Evolutionary conservation across 2,888 invertebrate species (phyloP).

Genomic region (Iselma pallidipennis): DNA sequence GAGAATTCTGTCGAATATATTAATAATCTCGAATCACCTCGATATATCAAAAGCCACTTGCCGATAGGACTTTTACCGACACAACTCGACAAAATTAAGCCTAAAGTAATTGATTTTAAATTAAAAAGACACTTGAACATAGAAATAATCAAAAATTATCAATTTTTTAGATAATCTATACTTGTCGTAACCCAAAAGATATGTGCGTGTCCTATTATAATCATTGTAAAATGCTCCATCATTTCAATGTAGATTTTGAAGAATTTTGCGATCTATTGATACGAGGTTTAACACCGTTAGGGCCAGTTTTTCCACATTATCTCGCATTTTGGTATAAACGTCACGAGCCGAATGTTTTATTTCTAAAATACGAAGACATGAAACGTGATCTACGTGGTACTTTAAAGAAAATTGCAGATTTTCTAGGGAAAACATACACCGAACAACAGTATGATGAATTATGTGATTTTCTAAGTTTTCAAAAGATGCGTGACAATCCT

Average conservation of each 20-base stretch:
- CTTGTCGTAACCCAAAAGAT: conserved; percentile 88
- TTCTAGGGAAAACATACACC: conserved; percentile 68
- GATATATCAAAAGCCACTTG: conserved; percentile 76
- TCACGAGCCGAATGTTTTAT: conserved; percentile 72
- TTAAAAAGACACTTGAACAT: background rate
- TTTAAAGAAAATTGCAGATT: conserved; percentile 66
- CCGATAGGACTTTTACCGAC: conserved; percentile 72
- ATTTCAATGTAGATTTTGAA: conserved; percentile 63
- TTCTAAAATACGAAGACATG: conserved; percentile 84
- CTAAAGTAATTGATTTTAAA: conserved; percentile 63
- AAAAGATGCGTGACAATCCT: conserved; percentile 63
- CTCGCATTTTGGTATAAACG: conserved; percentile 71
- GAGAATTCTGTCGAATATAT: conserved; percentile 76
- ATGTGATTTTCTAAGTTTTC: conserved; percentile 45
- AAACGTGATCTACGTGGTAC: conserved; percentile 69
- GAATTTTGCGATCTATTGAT: conserved; percentile 78
- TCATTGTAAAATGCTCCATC: conserved; percentile 75
- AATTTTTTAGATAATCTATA: conserved; percentile 74
- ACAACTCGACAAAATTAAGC: conserved; percentile 65
- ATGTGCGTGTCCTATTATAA: conserved; percentile 87
- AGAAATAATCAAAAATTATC: background rate
- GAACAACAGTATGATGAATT: conserved; percentile 65
- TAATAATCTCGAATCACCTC: conserved; percentile 66
- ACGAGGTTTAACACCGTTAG: conserved; percentile 66
- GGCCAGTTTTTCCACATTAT: conserved; percentile 67